Base-by-base conservation (phyloP, 2,888 invertebrate species). In the Dicyrtomina minuta region DNA sequence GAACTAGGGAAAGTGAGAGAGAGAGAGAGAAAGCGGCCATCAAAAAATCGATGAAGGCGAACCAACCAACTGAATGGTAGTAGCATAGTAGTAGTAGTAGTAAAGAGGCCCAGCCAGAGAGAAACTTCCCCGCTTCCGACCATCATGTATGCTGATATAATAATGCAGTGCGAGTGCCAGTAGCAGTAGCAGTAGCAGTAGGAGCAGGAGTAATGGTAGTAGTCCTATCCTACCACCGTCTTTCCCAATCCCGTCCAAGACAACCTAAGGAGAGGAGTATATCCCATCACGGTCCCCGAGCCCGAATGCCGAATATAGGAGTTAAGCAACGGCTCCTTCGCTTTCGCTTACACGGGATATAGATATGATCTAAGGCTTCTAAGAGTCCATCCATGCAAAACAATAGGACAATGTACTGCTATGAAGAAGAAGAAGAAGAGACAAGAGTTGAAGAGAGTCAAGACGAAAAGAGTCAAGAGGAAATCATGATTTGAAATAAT, bases 1-100 rank as follows among this genome's bases (percentile, higher is more conserved):
- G 15, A 17, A 55, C n/a, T n/a, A n/a, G n/a, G n/a, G n/a, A n/a
- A n/a, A n/a, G 61, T 20, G 20, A 61, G 13, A 55, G 66, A 24
- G 55, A 22, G 46, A 44, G 17, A n/a, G 49, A 66, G 59, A 46
- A 27, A 66, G 59, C 26, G 43, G 26, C 44, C 43, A 20, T n/a
- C 26, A 24, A 56, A 65, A 65, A 65, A 65, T 65, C 65, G 65
- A 65, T 65, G 56, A 65, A 65, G 65, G 65, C 65, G 65, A 65
- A 65, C 65, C 26, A 22, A 61, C 17, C 41, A 41, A 5, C 41
- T 65, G 65, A 65, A 65, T 65, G 65, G 65, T 53, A 41, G 60
- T n/a, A 20, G 1, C 56, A 15, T 3, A 17, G 20, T 22, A 15
- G 24, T 24, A 55, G 15, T 15, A 27, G n/a, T 10, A 15, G 12